Conservation (phyloP, 2,113 vertebrate genomes). For the Pteruthius melanotis region DNA sequence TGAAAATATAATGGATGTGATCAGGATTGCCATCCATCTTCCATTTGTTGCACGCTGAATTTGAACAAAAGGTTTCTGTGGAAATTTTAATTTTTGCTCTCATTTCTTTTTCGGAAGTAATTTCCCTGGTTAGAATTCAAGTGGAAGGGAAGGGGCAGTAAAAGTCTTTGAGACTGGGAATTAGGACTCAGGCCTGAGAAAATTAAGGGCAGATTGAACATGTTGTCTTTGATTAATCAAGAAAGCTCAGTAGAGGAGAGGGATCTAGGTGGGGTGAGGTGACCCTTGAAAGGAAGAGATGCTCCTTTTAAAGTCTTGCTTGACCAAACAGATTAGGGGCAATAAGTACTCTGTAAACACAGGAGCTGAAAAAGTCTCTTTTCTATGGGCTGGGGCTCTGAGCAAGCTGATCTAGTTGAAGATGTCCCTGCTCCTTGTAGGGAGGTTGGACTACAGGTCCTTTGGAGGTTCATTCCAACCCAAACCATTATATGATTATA, state of each 20-base stretch:
- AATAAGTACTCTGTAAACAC: not conserved
- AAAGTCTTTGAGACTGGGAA: not conserved
- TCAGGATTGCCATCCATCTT: not conserved
- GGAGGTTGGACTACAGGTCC: rapidly evolving
- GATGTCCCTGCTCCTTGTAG: not conserved
- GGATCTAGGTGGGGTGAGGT: not conserved
- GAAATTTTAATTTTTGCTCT: not conserved
- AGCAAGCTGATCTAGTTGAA: not conserved
- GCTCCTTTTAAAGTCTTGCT: not conserved
- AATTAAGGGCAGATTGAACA: not conserved
- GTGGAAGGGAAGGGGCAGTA: not conserved
- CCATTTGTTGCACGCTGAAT: not conserved
- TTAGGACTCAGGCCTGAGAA: not conserved
- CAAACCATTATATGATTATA: not conserved
- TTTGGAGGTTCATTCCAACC: not conserved
- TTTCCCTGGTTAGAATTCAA: not conserved
- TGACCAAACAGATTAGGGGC: not conserved
- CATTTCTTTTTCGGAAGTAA: not conserved
- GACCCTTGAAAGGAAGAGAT: not conserved
- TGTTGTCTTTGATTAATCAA: not conserved
- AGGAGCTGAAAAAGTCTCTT: not conserved
- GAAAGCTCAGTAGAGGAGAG: not conserved
- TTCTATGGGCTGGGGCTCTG: not conserved
- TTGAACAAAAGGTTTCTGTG: not conserved
- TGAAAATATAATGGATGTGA: slow-evolving; percentile 38